Base-by-base conservation (phyloP, 1,140 invertebrate genomes). In the Caenorhabditis inopinata region DNA sequence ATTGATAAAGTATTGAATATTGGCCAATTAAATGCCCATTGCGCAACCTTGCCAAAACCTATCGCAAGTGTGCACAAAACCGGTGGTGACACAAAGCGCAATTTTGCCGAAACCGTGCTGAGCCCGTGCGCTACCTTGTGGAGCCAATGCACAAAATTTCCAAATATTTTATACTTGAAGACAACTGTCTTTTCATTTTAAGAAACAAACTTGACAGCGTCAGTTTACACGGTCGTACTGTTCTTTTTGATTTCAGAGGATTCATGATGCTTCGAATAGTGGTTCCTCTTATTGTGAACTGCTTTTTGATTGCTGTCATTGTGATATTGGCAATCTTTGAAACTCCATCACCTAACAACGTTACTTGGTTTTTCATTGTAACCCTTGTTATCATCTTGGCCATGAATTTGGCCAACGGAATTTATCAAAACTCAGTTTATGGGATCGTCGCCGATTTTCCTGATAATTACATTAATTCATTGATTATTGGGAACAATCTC, bases 401-500 rank as follows among this genome's bases (percentile, higher is more conserved):
- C 2, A 73, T 81, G 74, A 81, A 81, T 46, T 27, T 76, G 46
- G 35, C 51, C 5, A 81, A 81, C 38, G 80, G 80, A 35, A 76
- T 81, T n/a, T 81, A 81, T 45, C 80, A 81, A 38, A 78, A 58
- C 9, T 79, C 78, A 1, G 49, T 79, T 7, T 79, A 79, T 14
- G 78, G 74, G 38, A 73, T 81, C 4, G 51, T 46, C n/a, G 80
- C 80, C 7, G 80, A 81, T 51, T 75, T 81, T 11, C 80, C 80
- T 2, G 74, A 76, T 21, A 81, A 78, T 14, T 81, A 81, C 23
- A 81, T 76, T 9, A 81, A 81, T 27, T 76, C 80, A 1, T 18
- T 81, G 21, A 42, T 81, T 46, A 73, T 81, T 47, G 80, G 80
- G 27, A 81, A 81, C 53, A 81, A 81, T 77, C 53, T 81, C 14